phyloP scores from a whole-genome alignment of 2,888 invertebrate species.

The Eupithecia centaureata region DNA sequence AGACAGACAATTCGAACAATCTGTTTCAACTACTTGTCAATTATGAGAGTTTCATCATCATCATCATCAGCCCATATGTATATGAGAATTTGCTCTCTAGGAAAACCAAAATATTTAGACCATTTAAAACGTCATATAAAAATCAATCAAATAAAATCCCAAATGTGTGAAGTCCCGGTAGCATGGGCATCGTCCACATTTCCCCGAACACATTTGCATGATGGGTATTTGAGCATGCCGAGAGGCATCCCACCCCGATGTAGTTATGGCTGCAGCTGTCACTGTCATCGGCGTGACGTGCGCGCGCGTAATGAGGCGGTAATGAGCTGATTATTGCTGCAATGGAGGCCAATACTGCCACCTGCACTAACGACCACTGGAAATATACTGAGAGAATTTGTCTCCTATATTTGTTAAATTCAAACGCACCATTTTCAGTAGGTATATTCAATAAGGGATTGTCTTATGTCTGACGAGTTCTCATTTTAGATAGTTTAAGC shows the following conservation, averaged over 20 bases:
- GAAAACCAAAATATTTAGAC: background rate
- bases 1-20: background rate
- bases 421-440: background rate
- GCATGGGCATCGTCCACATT: background rate
- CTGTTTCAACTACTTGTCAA: background rate
- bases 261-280: constrained; percentile 6
- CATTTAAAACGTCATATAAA: background rate
- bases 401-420: background rate
- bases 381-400: background rate
- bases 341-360: background rate
- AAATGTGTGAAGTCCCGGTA: background rate
- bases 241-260: constrained; percentile 5
- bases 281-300: background rate
- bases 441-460: background rate
- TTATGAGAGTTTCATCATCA: too few species aligned
- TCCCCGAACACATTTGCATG: constrained; percentile 10
- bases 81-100: background rate
- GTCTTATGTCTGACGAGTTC: background rate
- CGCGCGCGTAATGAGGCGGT: constrained; percentile 16
- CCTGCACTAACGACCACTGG: background rate
- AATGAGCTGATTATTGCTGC: constrained; percentile 25
- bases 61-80: too few species aligned
- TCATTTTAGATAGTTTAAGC: background rate
- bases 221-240: constrained; percentile 9
- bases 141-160: background rate